phyloP scores from a whole-genome alignment of 2,888 invertebrate species.

The Xestia xanthographa region DNA sequence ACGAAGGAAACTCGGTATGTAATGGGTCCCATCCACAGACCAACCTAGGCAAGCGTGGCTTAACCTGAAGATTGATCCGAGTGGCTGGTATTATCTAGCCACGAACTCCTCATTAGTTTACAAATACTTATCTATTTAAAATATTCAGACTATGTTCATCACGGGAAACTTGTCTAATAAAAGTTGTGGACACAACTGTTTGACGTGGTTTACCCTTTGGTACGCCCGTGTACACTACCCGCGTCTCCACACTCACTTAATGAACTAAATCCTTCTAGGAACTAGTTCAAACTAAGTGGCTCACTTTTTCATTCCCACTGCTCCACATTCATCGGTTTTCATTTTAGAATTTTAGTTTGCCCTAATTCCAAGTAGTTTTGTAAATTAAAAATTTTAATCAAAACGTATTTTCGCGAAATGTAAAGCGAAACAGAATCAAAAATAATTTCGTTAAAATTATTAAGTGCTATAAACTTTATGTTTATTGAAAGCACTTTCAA shows the following conservation, averaged over 20 bases:
- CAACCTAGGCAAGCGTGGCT: too few species aligned
- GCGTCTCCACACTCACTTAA: slow-evolving; percentile 57
- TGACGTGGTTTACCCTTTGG: slow-evolving; percentile 67
- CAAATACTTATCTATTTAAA: slow-evolving; percentile 36
- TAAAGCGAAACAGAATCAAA: not conserved
- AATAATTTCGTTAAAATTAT: slow-evolving; percentile 6
- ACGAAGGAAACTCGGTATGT: too few species aligned
- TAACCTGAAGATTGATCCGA: too few species aligned
- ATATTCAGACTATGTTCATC: slow-evolving; percentile 30
- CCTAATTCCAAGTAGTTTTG: not conserved
- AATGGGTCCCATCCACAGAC: too few species aligned
- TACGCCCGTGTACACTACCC: slow-evolving; percentile 54
- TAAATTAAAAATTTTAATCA: slow-evolving; percentile 15
- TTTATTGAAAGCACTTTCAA: slow-evolving; percentile 10
- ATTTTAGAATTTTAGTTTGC: not conserved
- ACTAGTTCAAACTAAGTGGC: slow-evolving; percentile 49
- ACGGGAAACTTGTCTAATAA: slow-evolving; percentile 64
- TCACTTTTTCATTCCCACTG: slow-evolving; percentile 40
- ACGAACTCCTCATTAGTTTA: slow-evolving; percentile 15
- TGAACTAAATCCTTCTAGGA: slow-evolving; percentile 57
- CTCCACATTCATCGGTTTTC: slow-evolving; percentile 30
- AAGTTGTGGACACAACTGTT: slow-evolving; percentile 65
- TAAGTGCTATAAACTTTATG: not conserved
- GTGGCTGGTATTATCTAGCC: too few species aligned
- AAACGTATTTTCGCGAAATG: slow-evolving; percentile 1